Conservation (phyloP, 1,140 invertebrate species). For the Alviniconcha marisindica region DNA sequence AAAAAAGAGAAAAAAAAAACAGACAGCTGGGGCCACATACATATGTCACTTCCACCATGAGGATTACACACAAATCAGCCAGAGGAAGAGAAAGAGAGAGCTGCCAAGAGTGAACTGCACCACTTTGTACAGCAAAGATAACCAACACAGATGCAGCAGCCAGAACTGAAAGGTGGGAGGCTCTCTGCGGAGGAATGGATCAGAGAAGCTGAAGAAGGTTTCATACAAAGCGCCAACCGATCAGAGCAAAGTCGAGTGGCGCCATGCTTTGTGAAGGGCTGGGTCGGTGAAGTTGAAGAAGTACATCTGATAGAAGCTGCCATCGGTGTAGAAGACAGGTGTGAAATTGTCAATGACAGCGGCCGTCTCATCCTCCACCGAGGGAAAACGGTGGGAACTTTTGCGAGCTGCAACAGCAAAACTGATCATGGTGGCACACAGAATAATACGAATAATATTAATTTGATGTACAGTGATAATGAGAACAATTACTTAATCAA, state of each 20-base stretch:
- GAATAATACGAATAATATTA: no score
- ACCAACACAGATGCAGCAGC: no score
- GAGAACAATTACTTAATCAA: no score
- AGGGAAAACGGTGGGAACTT: conserved; percentile 57
- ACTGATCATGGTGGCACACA: no score
- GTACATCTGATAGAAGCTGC: conserved; percentile 50
- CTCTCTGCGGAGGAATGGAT: background rate
- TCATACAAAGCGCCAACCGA: background rate
- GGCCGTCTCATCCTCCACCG: conserved; percentile 42
- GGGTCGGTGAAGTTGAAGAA: conserved; percentile 47
- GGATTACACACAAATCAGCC: no score
- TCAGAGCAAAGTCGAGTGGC: background rate
- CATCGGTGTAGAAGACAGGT: conserved; percentile 46
- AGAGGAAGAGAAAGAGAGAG: no score
- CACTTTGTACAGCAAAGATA: no score
- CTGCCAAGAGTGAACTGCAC: no score
- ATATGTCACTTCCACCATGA: no score
- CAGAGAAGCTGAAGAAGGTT: background rate
- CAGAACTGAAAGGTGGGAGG: no score
- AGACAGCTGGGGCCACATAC: background rate
- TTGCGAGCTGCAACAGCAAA: conserved; percentile 62
- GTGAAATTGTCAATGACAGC: conserved; percentile 61
- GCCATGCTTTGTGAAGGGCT: background rate
- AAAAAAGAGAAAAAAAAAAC: background rate
- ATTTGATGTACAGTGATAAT: no score